Evolutionary conservation across 2,113 vertebrate species (phyloP).

Genomic region (Ahaetulla prasina): DNA sequence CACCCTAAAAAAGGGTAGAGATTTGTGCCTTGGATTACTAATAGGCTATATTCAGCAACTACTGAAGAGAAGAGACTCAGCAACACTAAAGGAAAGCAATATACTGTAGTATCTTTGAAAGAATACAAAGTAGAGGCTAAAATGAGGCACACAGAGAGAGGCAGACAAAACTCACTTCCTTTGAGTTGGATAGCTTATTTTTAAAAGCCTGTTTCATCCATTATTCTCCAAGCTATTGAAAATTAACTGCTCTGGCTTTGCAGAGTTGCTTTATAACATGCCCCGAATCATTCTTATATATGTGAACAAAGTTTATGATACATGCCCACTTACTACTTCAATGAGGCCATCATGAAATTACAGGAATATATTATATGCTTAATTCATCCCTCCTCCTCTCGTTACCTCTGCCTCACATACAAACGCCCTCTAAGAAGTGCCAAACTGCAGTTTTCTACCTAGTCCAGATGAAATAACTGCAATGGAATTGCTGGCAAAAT

Average conservation of each 20-base stretch:
- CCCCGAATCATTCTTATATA: neutral
- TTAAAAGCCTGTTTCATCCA: neutral
- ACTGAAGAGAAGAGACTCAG: neutral
- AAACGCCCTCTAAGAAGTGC: neutral
- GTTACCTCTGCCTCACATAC: neutral
- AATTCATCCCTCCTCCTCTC: neutral
- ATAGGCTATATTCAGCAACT: neutral
- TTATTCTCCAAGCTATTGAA: neutral
- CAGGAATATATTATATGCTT: neutral
- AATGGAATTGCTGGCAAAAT: neutral
- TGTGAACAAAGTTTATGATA: neutral
- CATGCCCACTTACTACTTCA: neutral
- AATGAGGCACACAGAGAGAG: neutral
- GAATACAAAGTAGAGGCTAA: neutral
- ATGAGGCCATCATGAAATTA: neutral
- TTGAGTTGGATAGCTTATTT: neutral
- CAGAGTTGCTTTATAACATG: neutral
- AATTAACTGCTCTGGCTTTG: neutral
- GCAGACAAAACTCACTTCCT: neutral
- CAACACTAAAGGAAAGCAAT: neutral
- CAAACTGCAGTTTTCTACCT: neutral
- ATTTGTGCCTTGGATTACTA: neutral
- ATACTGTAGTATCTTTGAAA: neutral
- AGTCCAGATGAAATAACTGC: neutral
- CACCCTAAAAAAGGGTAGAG: neutral